Evolutionary conservation across 2,113 vertebrate species (phyloP), one percentile per base, ranked within the genome.

Genomic region (Tor tambroides): DNA sequence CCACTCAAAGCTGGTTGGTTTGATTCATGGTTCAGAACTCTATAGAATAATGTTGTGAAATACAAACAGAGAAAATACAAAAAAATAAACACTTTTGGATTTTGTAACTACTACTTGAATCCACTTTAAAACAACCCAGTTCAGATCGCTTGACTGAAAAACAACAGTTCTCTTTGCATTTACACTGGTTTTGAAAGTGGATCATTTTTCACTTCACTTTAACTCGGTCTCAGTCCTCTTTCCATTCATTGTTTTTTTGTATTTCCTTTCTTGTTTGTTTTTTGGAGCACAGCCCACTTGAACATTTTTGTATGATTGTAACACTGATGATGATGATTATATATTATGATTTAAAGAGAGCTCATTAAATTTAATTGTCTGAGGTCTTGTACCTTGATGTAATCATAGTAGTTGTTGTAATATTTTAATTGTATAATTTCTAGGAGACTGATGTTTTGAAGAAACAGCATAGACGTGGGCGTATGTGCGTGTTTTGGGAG

Each of bases 401-500:
- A 75, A 75, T 75, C 71, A 26, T 23, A 43, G 71, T 75, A 43
- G 11, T 46, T 26, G 41, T 76, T 76, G 41, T 28, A 46, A 3
- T 23, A 12, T 32, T 79, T 23, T 80, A 59, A 61, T 26, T 17
- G 54, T 28, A 61, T 26, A 46, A 67, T 81, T 65, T 46, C 59
- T 65, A 81, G 59, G 15, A 17, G 56, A 15, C 80, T 49, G 61
- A 19, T 35, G 11, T 51, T 83, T 83, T 83, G 28, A 71, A 83
- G 80, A 83, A 71, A 11, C 11, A 17, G 80, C 72, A 72, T 69
- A 41, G 69, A 32, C 32, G 83, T 87, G 76, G 80, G 67, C n/a
- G 77, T 78, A 28, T 21, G 56, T 63, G 63, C 56, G 26, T 65
- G 74, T 87, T 63, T 87, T 84, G 76, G 61, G 83, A 89, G 85